Base-by-base conservation (phyloP, 2,888 invertebrate genomes). In the Limnephilus rhombicus region DNA sequence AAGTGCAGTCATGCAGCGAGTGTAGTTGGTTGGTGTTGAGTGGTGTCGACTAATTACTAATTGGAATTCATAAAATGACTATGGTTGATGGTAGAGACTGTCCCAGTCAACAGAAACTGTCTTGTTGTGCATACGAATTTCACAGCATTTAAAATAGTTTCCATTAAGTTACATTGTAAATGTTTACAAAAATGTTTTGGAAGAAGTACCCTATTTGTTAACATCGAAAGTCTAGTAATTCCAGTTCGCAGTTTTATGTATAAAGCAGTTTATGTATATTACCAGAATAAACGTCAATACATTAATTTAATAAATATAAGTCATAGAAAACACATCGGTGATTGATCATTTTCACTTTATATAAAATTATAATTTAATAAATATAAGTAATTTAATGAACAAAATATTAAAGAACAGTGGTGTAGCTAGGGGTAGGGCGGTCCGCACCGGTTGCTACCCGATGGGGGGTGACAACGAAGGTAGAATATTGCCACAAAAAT, bases 201-300 rank as follows among this genome's bases (percentile, higher is more conserved):
- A 86, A 86, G 49, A 41, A 34, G 29, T 86, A 86, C 85, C 85
- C 49, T 86, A 86, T n/a, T 11, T 41, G 85, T 86, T 86, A 86
- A 86, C 41, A 82, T 41, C 29, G 85, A 29, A 85, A 85, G 85
- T 85, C 85, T n/a, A 31, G 37, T 85, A 24, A 85, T 41, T 86
- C 45, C 49, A 86, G 85, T 86, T 29, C 49, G 41, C 41, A 86
- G 24, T 34, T 5, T 34, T 83, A 34, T 68, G 18, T 53, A 53
- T 53, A 53, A 53, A 53, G 53, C 53, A 53, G 18, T 68, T 68
- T 68, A 18, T 68, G 68, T 68, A n/a, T 24, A 68, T 68, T 68
- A 68, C 68, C 68, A 68, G 68, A 68, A 68, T 68, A 68, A 24
- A 68, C 24, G 9, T 24, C 68, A 68, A 24, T 5, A 68, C 4